Conservation (phyloP, 2,113 vertebrate genomes). For the Solenodon paradoxus region DNA sequence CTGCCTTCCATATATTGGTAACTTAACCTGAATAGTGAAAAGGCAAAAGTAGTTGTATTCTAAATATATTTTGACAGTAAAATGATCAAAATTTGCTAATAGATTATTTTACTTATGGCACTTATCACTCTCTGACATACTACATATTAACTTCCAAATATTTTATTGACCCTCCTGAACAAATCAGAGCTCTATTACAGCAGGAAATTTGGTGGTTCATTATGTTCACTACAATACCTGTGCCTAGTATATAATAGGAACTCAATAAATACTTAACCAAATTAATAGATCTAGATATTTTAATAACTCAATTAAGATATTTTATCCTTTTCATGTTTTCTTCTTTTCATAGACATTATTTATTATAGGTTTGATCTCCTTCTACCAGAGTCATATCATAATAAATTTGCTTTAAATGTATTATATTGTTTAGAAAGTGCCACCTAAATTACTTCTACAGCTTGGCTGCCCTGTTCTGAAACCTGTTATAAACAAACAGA, state of each 20-base stretch:
- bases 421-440: slow-evolving; percentile 39
- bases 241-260: neutral
- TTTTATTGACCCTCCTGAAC: neutral
- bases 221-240: neutral
- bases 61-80: neutral
- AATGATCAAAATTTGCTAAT: neutral
- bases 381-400: slow-evolving; percentile 17
- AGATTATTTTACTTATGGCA: neutral
- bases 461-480: slow-evolving; percentile 23
- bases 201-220: neutral
- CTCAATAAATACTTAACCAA: neutral
- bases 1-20: neutral
- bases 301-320: neutral
- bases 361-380: slow-evolving; percentile 31
- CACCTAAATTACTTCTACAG: slow-evolving; percentile 49
- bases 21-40: neutral
- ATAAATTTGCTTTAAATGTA: slow-evolving; percentile 53
- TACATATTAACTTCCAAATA: neutral
- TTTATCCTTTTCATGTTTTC: slow-evolving; percentile 21
- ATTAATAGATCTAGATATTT: neutral
- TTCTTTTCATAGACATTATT: slow-evolving; percentile 31
- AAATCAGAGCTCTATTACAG: neutral
- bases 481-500: slow-evolving; percentile 50
- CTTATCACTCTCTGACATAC: neutral
- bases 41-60: neutral